Conservation (phyloP, 2,888 invertebrate species). For the Dryocosmus kuriphilus region DNA sequence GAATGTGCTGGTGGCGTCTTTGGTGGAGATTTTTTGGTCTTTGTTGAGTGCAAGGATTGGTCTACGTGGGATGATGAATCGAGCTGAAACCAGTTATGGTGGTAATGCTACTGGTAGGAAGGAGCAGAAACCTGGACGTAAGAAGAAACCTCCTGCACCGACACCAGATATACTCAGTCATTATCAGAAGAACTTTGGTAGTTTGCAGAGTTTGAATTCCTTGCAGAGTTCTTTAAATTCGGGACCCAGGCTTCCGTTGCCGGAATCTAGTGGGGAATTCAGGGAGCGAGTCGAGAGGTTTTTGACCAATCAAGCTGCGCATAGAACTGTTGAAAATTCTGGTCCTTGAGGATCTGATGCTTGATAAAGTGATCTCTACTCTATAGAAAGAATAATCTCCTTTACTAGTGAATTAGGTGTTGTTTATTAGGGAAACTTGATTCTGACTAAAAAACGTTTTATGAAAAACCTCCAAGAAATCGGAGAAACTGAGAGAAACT, state of each 20-base stretch:
- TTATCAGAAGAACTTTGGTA: slow-evolving; percentile 62
- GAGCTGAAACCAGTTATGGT: slow-evolving; percentile 55
- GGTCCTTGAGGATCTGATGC: slow-evolving; percentile 36
- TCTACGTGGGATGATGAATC: slow-evolving; percentile 82
- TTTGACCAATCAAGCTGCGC: slow-evolving; percentile 65
- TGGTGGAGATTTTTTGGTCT: slow-evolving; percentile 82
- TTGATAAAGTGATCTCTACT: neutral
- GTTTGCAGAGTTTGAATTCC: slow-evolving; percentile 60
- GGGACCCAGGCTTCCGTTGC: slow-evolving; percentile 63
- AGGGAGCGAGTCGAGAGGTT: slow-evolving; percentile 68
- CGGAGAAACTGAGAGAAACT: neutral
- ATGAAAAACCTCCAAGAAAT: neutral
- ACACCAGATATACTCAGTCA: slow-evolving; percentile 65
- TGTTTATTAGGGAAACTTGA: neutral
- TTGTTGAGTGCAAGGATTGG: slow-evolving; percentile 81
- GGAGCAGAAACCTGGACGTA: slow-evolving; percentile 26
- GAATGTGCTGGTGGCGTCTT: slow-evolving; percentile 81
- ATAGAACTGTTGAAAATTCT: slow-evolving; percentile 60
- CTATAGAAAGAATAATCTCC: neutral
- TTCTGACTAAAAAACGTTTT: neutral
- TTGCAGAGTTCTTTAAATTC: slow-evolving; percentile 55
- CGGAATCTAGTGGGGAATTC: slow-evolving; percentile 66
- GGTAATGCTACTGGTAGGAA: slow-evolving; percentile 45
- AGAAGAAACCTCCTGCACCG: slow-evolving; percentile 57
- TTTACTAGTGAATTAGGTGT: neutral